Evolutionary conservation across 2,113 vertebrate species (phyloP).

Genomic region (Heptranchias perlo): DNA sequence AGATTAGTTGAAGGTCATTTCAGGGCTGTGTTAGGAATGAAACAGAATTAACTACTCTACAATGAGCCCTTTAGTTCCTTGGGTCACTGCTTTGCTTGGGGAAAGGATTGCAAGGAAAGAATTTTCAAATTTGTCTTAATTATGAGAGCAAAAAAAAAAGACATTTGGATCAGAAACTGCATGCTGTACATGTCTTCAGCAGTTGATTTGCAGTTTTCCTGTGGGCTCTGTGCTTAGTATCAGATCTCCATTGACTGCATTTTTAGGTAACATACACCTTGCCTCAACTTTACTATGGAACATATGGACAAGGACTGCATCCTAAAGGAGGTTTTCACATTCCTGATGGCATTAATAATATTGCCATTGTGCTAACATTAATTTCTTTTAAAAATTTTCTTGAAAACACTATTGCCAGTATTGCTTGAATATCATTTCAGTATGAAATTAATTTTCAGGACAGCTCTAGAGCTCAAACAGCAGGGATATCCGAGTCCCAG

Average conservation of each 20-base stretch:
- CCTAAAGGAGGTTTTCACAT: background rate
- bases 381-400: no score
- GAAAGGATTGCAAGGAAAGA: background rate
- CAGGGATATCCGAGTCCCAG: no score
- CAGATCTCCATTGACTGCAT: background rate
- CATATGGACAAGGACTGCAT: background rate
- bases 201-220: background rate
- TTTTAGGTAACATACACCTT: background rate
- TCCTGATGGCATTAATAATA: background rate
- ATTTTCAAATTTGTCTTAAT: background rate
- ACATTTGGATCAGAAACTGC: background rate
- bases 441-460: no score
- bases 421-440: no score
- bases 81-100: background rate
- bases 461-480: no score
- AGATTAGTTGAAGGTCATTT: background rate
- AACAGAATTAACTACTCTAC: background rate
- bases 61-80: background rate
- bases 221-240: background rate
- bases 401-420: no score
- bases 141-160: background rate
- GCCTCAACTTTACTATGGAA: background rate
- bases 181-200: background rate
- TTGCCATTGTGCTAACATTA: background rate
- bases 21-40: background rate